These are phyloP conservation scores for Anas platyrhynchos DNA, from an alignment of 2,113 vertebrate genomes.

Conservation along the genomic window DNA sequence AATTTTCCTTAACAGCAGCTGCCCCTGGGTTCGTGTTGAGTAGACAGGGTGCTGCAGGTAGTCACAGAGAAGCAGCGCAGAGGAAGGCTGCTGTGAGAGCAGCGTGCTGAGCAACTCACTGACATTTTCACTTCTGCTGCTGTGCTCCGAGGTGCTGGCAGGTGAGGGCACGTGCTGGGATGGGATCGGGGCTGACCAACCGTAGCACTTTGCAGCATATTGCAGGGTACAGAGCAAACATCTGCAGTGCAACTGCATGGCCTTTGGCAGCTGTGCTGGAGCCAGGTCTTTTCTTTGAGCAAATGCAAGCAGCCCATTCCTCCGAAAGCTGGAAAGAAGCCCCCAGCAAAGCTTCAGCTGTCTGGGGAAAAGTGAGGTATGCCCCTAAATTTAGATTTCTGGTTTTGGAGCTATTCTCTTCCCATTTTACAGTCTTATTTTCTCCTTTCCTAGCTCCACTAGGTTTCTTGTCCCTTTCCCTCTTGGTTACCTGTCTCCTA, in stretches of 20 bases:
- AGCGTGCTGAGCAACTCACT: not conserved
- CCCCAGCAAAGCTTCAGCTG: not conserved
- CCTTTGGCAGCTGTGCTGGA: not conserved
- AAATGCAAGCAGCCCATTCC: fast-evolving
- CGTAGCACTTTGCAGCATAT: fast-evolving
- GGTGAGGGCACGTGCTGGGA: not conserved
- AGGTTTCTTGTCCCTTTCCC: not conserved
- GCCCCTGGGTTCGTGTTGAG: not conserved
- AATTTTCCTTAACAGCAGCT: not conserved
- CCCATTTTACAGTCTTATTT: not conserved
- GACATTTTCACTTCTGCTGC: not conserved
- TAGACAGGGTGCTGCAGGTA: not conserved
- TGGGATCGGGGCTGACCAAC: not conserved
- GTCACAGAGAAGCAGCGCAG: fast-evolving
- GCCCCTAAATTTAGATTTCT: not conserved
- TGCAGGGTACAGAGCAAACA: not conserved
- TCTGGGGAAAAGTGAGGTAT: not conserved
- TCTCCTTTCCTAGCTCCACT: not conserved
- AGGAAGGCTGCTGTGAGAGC: not conserved
- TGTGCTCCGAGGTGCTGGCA: fast-evolving
- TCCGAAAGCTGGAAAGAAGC: not conserved
- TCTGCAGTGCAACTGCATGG: not conserved
- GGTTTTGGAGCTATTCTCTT: not conserved
- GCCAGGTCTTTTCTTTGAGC: fast-evolving
- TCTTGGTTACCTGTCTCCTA: not conserved